phyloP scores from a whole-genome alignment of 2,888 invertebrate genomes.

The Mimas tiliae region DNA sequence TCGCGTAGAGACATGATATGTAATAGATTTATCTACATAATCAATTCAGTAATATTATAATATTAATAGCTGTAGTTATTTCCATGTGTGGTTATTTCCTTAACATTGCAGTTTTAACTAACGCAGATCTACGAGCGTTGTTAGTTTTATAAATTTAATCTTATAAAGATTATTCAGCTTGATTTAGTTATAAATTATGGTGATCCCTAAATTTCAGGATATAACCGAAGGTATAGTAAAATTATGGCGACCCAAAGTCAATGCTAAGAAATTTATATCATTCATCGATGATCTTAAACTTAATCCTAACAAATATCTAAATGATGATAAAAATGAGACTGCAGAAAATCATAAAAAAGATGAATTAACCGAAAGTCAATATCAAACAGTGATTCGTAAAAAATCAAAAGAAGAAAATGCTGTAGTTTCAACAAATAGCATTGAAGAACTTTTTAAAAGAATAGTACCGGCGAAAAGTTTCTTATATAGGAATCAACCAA shows the following conservation, averaged over 20 bases:
- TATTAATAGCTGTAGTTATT: too few relatives aligned
- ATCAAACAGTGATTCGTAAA: constrained; percentile 64
- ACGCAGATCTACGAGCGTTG: neutral
- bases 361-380: constrained; percentile 58
- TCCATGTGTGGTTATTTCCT: too few relatives aligned
- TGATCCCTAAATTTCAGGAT: constrained; percentile 48
- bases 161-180: neutral
- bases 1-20: too few relatives aligned
- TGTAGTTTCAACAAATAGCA: constrained; percentile 44
- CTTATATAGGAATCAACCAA: constrained; percentile 69
- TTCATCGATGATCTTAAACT: constrained; percentile 66
- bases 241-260: constrained; percentile 68
- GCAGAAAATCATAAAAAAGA: constrained; percentile 24
- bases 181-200: neutral
- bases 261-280: constrained; percentile 66
- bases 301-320: constrained; percentile 62
- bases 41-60: too few relatives aligned
- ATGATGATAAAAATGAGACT: constrained; percentile 23
- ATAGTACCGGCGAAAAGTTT: constrained; percentile 78
- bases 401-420: constrained; percentile 44
- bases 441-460: constrained; percentile 71
- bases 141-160: neutral
- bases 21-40: too few relatives aligned
- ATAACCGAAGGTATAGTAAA: constrained; percentile 73
- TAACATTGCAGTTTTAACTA: too few relatives aligned